Conservation (phyloP, 2,113 vertebrate genomes). For the Uria lomvia region DNA sequence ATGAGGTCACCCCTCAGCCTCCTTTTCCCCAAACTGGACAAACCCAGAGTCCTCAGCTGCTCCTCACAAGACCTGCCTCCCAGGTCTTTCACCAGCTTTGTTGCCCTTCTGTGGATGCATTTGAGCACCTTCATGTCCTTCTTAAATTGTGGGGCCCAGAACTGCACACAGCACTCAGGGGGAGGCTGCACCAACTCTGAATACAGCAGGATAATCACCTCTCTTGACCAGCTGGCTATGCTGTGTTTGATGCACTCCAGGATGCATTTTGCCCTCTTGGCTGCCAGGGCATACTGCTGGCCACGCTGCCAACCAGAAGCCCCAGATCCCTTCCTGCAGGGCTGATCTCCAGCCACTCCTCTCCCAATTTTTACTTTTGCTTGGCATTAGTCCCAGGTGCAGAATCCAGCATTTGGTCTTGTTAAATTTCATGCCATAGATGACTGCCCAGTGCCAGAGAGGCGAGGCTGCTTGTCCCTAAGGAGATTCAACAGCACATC, state of each 20-base stretch:
- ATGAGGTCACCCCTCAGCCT: background rate
- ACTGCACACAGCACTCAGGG: background rate
- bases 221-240: too few relatives aligned
- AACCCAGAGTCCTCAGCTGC: background rate
- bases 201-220: accelerated
- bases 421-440: background rate
- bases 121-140: background rate
- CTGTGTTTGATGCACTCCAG: background rate
- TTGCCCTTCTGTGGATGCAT: background rate
- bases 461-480: background rate
- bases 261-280: background rate
- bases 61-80: background rate
- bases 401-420: background rate
- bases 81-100: background rate
- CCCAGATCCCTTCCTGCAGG: background rate
- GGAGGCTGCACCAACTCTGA: accelerated
- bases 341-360: background rate
- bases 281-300: background rate
- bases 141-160: background rate
- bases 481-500: background rate
- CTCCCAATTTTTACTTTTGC: background rate
- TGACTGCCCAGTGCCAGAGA: background rate
- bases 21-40: background rate
- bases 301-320: background rate
- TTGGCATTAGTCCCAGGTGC: accelerated